These are phyloP conservation scores for Incurvaria masculella DNA, from an alignment of 2,888 invertebrate species.

Conservation along the genomic window DNA sequence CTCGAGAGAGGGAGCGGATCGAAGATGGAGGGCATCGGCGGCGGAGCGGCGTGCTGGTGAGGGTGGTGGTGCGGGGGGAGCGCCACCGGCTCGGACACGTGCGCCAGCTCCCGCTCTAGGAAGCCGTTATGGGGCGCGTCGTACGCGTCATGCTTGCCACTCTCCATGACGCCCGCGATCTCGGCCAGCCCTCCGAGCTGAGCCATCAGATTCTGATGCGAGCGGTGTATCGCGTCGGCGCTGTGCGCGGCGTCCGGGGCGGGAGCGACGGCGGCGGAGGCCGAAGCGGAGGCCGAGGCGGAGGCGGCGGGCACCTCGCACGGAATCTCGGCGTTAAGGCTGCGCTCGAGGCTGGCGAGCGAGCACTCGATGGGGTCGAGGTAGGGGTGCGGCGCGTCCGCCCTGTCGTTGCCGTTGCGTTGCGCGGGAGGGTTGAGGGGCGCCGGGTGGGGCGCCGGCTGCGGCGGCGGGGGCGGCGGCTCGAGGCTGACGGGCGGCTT, in stretches of 20 bases:
- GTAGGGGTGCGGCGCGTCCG: conserved; percentile 45
- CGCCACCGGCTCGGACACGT: conserved; percentile 35
- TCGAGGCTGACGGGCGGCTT: conserved; percentile 29
- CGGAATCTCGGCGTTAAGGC: conserved; percentile 55
- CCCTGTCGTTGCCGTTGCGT: conserved; percentile 41
- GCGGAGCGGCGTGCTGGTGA: conserved; percentile 36
- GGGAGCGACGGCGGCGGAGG: conserved; percentile 22
- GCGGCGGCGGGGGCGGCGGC: conserved; percentile 17
- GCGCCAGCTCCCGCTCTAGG: conserved; percentile 34
- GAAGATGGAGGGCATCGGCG: conserved; percentile 61
- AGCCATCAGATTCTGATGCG: conserved; percentile 45
- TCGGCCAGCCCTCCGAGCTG: conserved; percentile 43
- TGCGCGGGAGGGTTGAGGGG: conserved; percentile 20
- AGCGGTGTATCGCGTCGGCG: conserved; percentile 26
- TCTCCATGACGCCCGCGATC: conserved; percentile 37
- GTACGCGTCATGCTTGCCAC: conserved; percentile 33
- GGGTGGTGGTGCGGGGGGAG: conserved; percentile 26
- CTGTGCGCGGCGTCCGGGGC: conserved; percentile 1
- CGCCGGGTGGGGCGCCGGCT: conserved; percentile 9
- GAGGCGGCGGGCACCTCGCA: conserved; percentile 52
- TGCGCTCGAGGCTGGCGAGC: conserved; percentile 66
- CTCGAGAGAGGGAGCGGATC: conserved; percentile 55
- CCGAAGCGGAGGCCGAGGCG: conserved; percentile 34
- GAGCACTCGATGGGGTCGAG: conserved; percentile 71
- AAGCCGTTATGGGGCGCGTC: conserved; percentile 43